These are phyloP conservation scores for Dromas ardeola DNA, from an alignment of 2,113 vertebrate species.

Conservation along the genomic window DNA sequence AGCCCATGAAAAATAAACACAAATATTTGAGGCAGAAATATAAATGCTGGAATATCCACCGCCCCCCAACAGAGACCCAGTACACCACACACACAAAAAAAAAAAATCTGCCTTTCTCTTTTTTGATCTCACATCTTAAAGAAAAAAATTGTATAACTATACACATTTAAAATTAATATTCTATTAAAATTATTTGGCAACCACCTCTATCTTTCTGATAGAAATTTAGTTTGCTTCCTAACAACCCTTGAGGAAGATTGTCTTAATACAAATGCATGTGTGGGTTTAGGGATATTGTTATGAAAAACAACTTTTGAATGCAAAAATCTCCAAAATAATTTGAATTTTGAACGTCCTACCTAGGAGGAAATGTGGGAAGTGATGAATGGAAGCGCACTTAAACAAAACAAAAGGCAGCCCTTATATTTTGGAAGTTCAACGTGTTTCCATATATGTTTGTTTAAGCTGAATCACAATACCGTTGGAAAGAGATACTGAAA, in stretches of 20 bases:
- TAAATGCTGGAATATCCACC: not conserved
- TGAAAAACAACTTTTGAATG: not conserved
- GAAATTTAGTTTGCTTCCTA: not conserved
- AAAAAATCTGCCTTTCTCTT: no score
- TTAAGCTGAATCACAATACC: not conserved
- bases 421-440: not conserved
- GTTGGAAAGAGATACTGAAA: slow-evolving; percentile 26
- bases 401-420: not conserved
- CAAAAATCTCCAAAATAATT: not conserved
- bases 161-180: not conserved
- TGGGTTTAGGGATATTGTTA: not conserved
- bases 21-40: slow-evolving; percentile 52
- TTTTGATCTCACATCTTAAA: not conserved
- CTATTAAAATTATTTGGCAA: not conserved
- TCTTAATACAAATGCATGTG: not conserved
- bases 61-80: not conserved
- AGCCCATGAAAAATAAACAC: slow-evolving; percentile 65
- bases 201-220: not conserved
- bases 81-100: not conserved
- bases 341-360: not conserved
- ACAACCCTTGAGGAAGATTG: not conserved
- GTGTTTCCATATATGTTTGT: not conserved
- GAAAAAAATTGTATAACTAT: not conserved
- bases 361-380: not conserved
- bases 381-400: not conserved